A percentile compares a stretch with the other conserved stretches of the same genome.
Evolutionary conservation across 2,113 vertebrate species (phyloP).

Genomic region (Urocitellus parryii): DNA sequence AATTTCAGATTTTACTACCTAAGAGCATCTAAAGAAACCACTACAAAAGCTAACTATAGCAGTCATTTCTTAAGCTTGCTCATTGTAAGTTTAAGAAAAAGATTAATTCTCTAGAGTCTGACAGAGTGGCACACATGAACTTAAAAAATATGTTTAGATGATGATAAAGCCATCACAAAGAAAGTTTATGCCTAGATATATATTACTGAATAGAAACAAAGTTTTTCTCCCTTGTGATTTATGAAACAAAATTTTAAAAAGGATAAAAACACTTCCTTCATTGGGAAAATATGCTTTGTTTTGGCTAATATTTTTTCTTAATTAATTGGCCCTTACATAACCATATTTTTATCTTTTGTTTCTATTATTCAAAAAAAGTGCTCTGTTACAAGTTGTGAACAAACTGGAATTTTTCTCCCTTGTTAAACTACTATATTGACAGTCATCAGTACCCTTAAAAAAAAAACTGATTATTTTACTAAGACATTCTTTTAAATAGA

Average conservation of each 20-base stretch:
- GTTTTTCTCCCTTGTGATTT: constrained; percentile 24
- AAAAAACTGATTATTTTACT: not conserved
- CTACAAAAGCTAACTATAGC: not conserved
- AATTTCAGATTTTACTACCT: not conserved
- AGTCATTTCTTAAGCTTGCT: constrained; percentile 24
- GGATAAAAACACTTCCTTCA: not conserved
- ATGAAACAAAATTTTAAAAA: not conserved
- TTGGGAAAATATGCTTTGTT: constrained; percentile 28
- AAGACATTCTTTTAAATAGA: not conserved
- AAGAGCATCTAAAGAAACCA: not conserved
- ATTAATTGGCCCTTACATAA: not conserved
- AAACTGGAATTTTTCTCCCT: constrained; percentile 6
- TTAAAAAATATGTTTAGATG: not conserved
- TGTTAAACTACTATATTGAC: not conserved
- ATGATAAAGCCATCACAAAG: constrained; percentile 21
- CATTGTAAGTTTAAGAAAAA: not conserved
- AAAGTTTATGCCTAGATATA: not conserved
- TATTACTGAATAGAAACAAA: constrained; percentile 1
- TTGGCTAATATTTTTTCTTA: constrained; percentile 9
- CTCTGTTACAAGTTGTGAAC: not conserved
- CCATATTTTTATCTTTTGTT: constrained; percentile 1
- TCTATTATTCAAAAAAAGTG: not conserved
- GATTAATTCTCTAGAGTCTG: not conserved
- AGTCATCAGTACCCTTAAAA: not conserved
- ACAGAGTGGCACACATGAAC: not conserved